These are phyloP conservation scores for Crypturellus tataupa DNA, from an alignment of 2,797 vertebrate genomes.

Conservation along the genomic window DNA sequence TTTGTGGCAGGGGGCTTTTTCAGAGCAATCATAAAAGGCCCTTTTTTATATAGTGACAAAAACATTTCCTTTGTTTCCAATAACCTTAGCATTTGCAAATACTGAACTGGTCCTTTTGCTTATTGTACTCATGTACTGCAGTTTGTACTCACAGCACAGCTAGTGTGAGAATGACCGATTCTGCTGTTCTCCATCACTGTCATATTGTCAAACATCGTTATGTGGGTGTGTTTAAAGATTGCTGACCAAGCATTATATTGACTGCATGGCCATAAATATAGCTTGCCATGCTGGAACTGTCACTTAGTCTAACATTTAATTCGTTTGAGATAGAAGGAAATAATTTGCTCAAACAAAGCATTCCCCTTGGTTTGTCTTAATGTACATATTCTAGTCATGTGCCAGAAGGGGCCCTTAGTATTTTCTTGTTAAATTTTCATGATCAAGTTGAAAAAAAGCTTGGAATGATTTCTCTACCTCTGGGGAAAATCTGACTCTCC, in stretches of 20 bases:
- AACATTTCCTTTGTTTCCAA: conserved; percentile 50
- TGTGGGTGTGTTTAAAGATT: neutral
- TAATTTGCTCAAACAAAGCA: neutral
- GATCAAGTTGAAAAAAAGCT: conserved; percentile 48
- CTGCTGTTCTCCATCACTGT: neutral
- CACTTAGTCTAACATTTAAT: conserved; percentile 48
- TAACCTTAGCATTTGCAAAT: conserved; percentile 56
- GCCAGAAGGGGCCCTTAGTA: rapidly evolving
- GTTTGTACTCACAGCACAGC: neutral
- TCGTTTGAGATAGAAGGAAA: conserved; percentile 41
- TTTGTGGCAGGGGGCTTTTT: conserved; percentile 36
- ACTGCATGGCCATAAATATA: neutral
- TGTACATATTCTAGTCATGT: neutral
- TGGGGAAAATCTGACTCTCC: conserved; percentile 50
- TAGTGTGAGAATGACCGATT: conserved; percentile 2
- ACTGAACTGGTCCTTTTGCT: conserved; percentile 43
- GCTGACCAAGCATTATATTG: conserved; percentile 12
- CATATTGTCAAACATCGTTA: neutral
- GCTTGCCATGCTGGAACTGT: conserved; percentile 22
- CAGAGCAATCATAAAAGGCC: conserved; percentile 38
- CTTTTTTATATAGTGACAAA: neutral
- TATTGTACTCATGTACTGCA: neutral
- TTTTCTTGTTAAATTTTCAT: conserved; percentile 60
- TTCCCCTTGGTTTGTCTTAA: neutral
- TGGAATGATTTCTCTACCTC: conserved; percentile 56